Conservation (phyloP, 2,113 vertebrate genomes). For the Harpagus bidentatus region DNA sequence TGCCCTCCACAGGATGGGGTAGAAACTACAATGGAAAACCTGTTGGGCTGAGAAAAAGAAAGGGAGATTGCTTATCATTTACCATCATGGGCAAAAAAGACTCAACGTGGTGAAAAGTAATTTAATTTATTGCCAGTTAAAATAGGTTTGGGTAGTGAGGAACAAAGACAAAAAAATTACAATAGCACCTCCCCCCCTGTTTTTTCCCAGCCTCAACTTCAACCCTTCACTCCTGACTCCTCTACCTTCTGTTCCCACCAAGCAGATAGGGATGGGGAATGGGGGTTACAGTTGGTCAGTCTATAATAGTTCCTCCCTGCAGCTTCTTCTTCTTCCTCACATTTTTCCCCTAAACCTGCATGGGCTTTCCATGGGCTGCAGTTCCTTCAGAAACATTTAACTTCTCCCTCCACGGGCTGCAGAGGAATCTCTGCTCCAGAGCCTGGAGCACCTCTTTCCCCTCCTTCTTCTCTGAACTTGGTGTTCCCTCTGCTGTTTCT, state of each 20-base stretch:
- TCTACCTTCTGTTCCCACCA: not conserved
- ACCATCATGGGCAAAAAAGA: not conserved
- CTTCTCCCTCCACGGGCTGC: not conserved
- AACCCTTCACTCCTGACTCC: not conserved
- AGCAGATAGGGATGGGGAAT: not conserved
- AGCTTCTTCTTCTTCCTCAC: not conserved
- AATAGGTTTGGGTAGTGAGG: not conserved
- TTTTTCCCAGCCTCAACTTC: not conserved
- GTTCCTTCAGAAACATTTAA: not conserved
- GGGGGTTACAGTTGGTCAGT: not conserved
- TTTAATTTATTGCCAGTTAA: not conserved
- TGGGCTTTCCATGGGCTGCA: not conserved
- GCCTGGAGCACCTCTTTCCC: not conserved
- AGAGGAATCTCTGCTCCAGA: not conserved
- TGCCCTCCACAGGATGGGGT: not conserved
- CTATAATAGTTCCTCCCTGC: not conserved
- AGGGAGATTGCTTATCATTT: not conserved
- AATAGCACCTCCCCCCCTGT: accelerated
- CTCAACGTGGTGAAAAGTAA: not conserved
- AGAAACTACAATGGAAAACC: not conserved
- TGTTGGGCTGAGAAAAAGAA: not conserved
- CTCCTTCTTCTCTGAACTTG: not conserved
- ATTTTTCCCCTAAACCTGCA: not conserved
- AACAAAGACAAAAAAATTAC: not conserved
- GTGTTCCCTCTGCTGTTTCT: not conserved